phyloP scores from a whole-genome alignment of 2,113 vertebrate genomes.

The Lutjanus erythropterus region DNA sequence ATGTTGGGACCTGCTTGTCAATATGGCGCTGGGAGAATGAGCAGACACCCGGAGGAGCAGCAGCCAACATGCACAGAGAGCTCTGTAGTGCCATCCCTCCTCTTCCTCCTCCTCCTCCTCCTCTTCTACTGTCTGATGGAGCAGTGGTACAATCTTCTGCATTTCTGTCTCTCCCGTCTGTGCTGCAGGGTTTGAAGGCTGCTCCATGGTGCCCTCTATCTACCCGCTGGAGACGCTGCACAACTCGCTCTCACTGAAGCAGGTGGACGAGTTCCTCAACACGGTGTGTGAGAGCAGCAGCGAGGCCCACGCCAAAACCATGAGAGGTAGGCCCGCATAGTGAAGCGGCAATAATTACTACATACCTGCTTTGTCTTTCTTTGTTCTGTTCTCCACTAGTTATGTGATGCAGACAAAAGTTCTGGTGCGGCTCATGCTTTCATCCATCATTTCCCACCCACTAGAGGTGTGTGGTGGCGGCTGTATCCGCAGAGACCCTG shows the following conservation, averaged over 20 bases:
- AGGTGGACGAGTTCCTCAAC: conserved; percentile 95
- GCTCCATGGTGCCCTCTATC: conserved; percentile 98
- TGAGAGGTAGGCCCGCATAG: conserved; percentile 84
- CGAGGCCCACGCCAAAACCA: conserved; percentile 86
- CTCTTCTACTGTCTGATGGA: conserved; percentile 7
- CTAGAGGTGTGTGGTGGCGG: no score
- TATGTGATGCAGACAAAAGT: no score
- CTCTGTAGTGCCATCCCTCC: not conserved
- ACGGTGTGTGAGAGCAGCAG: conserved; percentile 89
- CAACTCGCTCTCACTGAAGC: conserved; percentile 95
- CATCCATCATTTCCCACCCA: no score
- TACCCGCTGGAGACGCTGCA: conserved; percentile 98
- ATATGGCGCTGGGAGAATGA: conserved; percentile 4
- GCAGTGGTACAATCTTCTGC: conserved; percentile 50
- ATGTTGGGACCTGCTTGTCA: not conserved
- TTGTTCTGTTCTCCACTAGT: no score
- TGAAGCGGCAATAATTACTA: not conserved
- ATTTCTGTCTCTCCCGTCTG: conserved; percentile 65
- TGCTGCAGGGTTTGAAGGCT: conserved; percentile 96
- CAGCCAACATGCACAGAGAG: conserved; percentile 44
- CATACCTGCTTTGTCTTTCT: no score
- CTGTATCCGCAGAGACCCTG: no score
- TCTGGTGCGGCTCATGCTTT: no score
- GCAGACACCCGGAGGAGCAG: not conserved
- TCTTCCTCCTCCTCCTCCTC: not conserved